Evolutionary conservation across 1,140 invertebrate genomes (phyloP).

Genomic region (Zaprionus nigranus): DNA sequence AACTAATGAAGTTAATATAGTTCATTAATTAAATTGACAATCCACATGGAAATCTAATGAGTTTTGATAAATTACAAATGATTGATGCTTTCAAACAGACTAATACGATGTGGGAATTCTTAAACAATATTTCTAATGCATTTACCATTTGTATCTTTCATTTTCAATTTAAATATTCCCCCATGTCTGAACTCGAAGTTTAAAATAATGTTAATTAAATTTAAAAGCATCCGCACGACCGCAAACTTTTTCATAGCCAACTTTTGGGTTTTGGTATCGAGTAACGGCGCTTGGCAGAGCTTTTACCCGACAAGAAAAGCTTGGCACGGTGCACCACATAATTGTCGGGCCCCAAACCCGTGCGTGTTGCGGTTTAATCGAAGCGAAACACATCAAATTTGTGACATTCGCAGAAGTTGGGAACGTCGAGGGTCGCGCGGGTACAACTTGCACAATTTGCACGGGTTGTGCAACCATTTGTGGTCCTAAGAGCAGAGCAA

Average conservation of each 20-base stretch:
- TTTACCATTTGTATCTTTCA: too few relatives aligned
- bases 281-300: conserved; percentile 25
- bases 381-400: conserved; percentile 10
- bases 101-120: too few relatives aligned
- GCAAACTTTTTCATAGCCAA: conserved; percentile 2
- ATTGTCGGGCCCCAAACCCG: conserved; percentile 2
- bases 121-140: too few relatives aligned
- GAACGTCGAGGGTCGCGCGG: background rate
- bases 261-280: conserved; percentile 43
- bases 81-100: too few relatives aligned
- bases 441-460: conserved; percentile 35
- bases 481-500: conserved; percentile 17
- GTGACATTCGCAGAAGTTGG: conserved; percentile 20
- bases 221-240: conserved; percentile 16
- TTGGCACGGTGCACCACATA: background rate
- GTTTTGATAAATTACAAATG: too few relatives aligned
- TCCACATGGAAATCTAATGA: too few relatives aligned
- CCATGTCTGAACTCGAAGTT: background rate
- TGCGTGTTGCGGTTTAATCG: conserved; percentile 1
- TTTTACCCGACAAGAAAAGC: conserved; percentile 19
- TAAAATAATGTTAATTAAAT: conserved; percentile 8
- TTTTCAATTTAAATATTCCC: background rate
- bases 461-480: conserved; percentile 23
- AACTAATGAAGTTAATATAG: too few relatives aligned
- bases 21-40: too few relatives aligned